A percentile compares a stretch with the other conserved stretches of the same genome.
These are phyloP conservation scores for Saccopteryx leptura DNA, from an alignment of 2,113 vertebrate species.

Conservation along the genomic window DNA sequence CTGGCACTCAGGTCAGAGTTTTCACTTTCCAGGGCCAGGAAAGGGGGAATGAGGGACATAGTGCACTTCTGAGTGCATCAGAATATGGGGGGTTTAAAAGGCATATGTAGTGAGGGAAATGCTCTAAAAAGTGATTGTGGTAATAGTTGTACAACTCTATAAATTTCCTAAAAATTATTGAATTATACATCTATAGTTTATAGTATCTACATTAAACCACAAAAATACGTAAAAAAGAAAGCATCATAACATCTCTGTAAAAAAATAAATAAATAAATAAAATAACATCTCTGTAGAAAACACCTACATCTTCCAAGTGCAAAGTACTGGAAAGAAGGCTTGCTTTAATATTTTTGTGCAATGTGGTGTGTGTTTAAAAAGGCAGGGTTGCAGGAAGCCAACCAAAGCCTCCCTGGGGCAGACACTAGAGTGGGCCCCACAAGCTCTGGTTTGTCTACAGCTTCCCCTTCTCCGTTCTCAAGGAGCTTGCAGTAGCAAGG, in stretches of 20 bases:
- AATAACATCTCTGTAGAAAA: slow-evolving; percentile 34
- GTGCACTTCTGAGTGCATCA: neutral
- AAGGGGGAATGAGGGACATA: neutral
- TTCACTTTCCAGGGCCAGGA: neutral
- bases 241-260: slow-evolving; percentile 1
- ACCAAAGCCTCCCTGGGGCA: neutral
- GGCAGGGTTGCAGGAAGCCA: neutral
- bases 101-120: neutral
- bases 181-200: slow-evolving; percentile 27
- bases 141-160: neutral
- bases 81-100: neutral
- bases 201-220: neutral
- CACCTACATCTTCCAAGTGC: slow-evolving; percentile 10
- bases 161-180: slow-evolving; percentile 14
- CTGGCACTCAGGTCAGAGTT: neutral
- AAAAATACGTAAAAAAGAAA: neutral
- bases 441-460: neutral
- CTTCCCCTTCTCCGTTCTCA: neutral
- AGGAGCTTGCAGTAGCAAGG: neutral
- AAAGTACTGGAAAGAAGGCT: neutral
- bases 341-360: neutral
- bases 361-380: neutral
- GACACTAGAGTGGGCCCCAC: neutral
- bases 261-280: too few species aligned
- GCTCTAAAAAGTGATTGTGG: neutral